Percentiles rank a stretch among this genome's conserved stretches.
Evolutionary conservation across 2,797 vertebrate genomes (phyloP).

Genomic region (Phalloptychus januarius): DNA sequence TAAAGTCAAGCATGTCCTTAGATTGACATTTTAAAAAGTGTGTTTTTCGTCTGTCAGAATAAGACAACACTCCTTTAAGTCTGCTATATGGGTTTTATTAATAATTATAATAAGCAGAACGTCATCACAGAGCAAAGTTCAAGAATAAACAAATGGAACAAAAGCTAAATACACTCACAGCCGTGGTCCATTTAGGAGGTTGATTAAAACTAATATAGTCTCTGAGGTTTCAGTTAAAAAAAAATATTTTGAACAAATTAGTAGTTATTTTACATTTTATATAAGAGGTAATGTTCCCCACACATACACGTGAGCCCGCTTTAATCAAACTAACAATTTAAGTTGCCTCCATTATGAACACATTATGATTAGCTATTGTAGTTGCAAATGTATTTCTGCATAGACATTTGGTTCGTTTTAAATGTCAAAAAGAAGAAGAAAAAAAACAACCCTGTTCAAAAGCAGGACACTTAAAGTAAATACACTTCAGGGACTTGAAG

Average conservation of each 20-base stretch:
- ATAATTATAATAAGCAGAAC: slow-evolving; percentile 13
- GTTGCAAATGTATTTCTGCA: background rate
- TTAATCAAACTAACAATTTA: background rate
- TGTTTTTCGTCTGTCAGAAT: background rate
- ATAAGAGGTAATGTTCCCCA: background rate
- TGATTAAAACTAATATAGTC: background rate
- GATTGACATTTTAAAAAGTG: background rate
- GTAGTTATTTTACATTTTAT: background rate
- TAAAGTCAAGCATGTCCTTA: background rate
- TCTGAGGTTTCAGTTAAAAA: background rate
- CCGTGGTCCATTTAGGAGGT: background rate
- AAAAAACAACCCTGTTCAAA: background rate
- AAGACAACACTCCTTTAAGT: background rate
- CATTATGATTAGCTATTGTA: background rate
- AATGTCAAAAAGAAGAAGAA: background rate
- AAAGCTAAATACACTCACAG: background rate
- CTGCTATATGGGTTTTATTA: background rate
- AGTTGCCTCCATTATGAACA: background rate
- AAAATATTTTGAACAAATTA: background rate
- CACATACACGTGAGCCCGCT: background rate
- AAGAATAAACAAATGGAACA: background rate
- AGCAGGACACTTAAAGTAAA: background rate
- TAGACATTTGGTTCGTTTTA: background rate
- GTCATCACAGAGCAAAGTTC: slow-evolving; percentile 39
- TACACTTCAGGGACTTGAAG: background rate